Evolutionary conservation across 2,797 vertebrate species (phyloP), one percentile per base, ranked within the genome.

Genomic region (Kryptopterus vitreolus): DNA sequence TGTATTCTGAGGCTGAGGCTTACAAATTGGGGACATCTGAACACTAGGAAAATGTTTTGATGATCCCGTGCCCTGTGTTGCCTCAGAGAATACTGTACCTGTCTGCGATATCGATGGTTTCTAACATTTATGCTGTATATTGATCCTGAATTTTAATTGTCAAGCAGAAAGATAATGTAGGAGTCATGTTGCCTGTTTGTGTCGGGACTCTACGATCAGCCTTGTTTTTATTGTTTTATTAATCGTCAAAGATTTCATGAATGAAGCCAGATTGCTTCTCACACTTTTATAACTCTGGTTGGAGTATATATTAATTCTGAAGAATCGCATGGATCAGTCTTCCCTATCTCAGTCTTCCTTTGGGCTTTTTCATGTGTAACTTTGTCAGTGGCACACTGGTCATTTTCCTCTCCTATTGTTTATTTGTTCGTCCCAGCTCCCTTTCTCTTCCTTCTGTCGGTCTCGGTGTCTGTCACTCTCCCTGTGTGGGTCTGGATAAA

Each of bases 401-500:
- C 52, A 35, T 72, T 72, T 72, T 72, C 50, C 31, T 72, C 11
- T 35, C 55, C 50, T 53, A 35, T 55, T 72, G 70, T 72, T 72
- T 29, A 55, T 24, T 29, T 35, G 33, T 55, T 24, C 38, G 29
- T 62, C 24, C 43, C 50, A 15, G 58, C 43, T 31, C 12, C 13
- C 31, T 5, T 26, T 22, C 24, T 48, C 43, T 46, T n/a, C n/a
- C n/a, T 3, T 69, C 66, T 18, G 16, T 22, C 46, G 12, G 9
- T 70, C 70, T 72, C 52, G 15, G 29, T 35, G 29, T 57, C 29
- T 57, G 55, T 72, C 31, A 57, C 52, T 24, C 52, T 24, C 52
- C 10, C 31, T 35, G 31, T 52, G 35, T 72, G 77, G 33, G 13
- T 78, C 35, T n/a, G 65, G 52, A 69, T 68, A 78, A 69, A 69